Conservation (phyloP, 2,888 invertebrate species). For the Capitulum mitella region DNA sequence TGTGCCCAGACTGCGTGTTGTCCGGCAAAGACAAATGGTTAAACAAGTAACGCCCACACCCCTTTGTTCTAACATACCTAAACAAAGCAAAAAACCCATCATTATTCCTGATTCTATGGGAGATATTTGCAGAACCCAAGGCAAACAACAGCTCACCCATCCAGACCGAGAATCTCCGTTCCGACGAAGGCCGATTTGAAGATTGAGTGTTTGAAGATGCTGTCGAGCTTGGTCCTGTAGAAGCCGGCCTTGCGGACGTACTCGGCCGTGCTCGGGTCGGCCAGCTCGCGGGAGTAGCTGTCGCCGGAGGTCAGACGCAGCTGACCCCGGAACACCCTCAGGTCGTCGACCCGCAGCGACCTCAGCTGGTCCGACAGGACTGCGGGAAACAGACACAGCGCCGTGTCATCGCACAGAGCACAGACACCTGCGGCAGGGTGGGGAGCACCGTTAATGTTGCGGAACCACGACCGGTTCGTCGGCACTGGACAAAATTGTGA, state of each 20-base stretch:
- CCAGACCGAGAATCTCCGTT: constrained; percentile 73
- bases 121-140: too few relatives aligned
- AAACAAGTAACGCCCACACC: too few relatives aligned
- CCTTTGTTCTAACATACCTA: too few relatives aligned
- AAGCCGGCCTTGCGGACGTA: constrained; percentile 66
- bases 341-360: constrained; percentile 47
- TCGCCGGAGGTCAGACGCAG: constrained; percentile 65
- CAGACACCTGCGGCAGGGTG: too few relatives aligned
- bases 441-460: not conserved
- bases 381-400: not conserved
- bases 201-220: constrained; percentile 64
- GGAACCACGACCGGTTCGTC: too few relatives aligned
- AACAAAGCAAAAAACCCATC: too few relatives aligned
- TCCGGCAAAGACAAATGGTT: too few relatives aligned
- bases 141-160: too few relatives aligned
- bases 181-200: constrained; percentile 66
- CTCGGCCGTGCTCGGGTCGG: constrained; percentile 58
- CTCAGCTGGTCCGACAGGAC: constrained; percentile 11
- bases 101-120: too few relatives aligned
- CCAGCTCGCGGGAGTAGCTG: constrained; percentile 59
- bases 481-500: too few relatives aligned
- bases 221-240: constrained; percentile 66
- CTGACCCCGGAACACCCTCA: constrained; percentile 73
- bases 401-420: not conserved
- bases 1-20: too few relatives aligned